These are phyloP conservation scores for Copidosoma aretas DNA, from an alignment of 2,888 invertebrate species.

Conservation along the genomic window DNA sequence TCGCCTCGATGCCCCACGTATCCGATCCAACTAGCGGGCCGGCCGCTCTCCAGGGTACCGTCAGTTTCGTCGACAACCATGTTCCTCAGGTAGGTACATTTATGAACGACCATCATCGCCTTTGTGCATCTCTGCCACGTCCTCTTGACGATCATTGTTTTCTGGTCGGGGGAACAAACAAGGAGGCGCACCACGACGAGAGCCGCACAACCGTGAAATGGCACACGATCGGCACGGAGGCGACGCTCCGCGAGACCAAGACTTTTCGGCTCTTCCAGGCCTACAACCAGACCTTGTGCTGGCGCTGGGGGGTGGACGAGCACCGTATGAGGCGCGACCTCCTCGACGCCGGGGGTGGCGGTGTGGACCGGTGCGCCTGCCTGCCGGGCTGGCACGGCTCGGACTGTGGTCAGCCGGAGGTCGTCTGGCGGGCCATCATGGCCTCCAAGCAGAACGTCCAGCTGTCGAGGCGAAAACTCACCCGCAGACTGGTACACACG, in stretches of 20 bases:
- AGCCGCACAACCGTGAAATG: not conserved
- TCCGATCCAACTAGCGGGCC: slow-evolving; percentile 47
- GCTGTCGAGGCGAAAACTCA: slow-evolving; percentile 61
- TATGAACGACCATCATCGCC: no score
- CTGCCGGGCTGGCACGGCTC: slow-evolving; percentile 70
- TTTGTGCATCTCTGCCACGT: no score
- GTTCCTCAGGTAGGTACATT: slow-evolving; percentile 43
- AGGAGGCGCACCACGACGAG: no score
- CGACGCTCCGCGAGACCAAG: slow-evolving; percentile 52
- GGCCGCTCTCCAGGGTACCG: slow-evolving; percentile 44
- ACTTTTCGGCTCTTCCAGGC: slow-evolving; percentile 52
- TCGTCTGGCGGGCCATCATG: slow-evolving; percentile 71
- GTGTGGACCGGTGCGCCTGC: slow-evolving; percentile 64
- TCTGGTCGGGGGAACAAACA: no score
- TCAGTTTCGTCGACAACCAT: slow-evolving; percentile 56
- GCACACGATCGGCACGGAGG: slow-evolving; percentile 51
- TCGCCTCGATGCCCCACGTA: slow-evolving; percentile 57
- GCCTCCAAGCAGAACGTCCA: slow-evolving; percentile 64
- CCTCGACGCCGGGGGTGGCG: slow-evolving; percentile 56
- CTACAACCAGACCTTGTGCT: slow-evolving; percentile 56
- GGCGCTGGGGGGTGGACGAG: slow-evolving; percentile 54
- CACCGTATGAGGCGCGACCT: slow-evolving; percentile 48
- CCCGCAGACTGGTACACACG: slow-evolving; percentile 67
- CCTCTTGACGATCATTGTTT: no score
- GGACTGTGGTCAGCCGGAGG: slow-evolving; percentile 73